Evolutionary conservation across 2,113 vertebrate genomes (phyloP).

Genomic region (Percopsis transmontana): DNA sequence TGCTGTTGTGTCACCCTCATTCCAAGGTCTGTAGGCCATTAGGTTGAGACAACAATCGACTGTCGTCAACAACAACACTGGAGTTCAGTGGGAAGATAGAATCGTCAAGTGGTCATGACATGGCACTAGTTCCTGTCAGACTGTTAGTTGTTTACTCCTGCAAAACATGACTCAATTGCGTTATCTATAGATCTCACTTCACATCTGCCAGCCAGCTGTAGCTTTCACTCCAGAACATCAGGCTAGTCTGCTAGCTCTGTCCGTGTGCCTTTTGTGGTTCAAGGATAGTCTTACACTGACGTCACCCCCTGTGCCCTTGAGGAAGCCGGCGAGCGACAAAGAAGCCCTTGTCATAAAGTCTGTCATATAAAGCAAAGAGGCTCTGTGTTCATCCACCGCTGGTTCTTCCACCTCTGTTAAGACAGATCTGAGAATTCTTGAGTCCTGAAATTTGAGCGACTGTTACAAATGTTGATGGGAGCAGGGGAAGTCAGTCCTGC

Average conservation of each 20-base stretch:
- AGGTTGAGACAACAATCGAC: neutral
- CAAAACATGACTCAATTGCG: slow-evolving; percentile 32
- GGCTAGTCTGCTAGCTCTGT: slow-evolving; percentile 9
- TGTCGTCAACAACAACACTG: neutral
- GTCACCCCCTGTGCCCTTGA: neutral
- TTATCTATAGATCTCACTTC: slow-evolving; percentile 30
- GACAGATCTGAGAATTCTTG: slow-evolving; percentile 1
- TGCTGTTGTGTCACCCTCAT: slow-evolving; percentile 6
- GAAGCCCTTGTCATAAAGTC: neutral
- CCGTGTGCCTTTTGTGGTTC: slow-evolving; percentile 20
- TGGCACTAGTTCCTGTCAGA: slow-evolving; percentile 10
- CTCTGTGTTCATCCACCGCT: neutral
- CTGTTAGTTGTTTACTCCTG: slow-evolving; percentile 42
- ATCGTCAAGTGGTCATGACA: no score
- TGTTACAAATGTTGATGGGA: no score
- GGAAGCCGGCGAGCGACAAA: neutral
- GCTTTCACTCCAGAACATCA: slow-evolving; percentile 19
- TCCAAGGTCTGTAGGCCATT: neutral
- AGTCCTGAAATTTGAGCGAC: slow-evolving; percentile 26
- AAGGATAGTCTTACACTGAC: slow-evolving; percentile 8
- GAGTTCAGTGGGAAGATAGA: slow-evolving; percentile 8
- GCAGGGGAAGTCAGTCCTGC: neutral
- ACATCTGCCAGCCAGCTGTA: slow-evolving; percentile 53
- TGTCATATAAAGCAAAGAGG: neutral
- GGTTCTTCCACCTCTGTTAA: neutral